A percentile compares a stretch with the other conserved stretches of the same genome.
phyloP scores from a whole-genome alignment of 2,113 vertebrate genomes.

The Gymnorhina tibicen region DNA sequence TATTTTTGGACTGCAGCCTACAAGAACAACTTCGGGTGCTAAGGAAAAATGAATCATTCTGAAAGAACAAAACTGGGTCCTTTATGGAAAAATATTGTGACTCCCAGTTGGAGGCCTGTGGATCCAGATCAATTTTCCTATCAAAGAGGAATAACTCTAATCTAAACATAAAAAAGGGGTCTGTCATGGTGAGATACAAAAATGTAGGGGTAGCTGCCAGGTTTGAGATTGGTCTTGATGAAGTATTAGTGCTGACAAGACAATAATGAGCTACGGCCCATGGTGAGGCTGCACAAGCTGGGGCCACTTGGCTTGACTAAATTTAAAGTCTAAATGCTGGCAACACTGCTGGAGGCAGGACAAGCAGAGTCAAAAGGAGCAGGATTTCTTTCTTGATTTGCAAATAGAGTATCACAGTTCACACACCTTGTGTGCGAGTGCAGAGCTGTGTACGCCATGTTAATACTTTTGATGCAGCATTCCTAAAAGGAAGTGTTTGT shows the following conservation, averaged over 20 bases:
- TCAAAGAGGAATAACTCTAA: not conserved
- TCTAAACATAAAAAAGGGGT: not conserved
- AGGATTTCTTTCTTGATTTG: not conserved
- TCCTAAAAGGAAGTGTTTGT: conserved; percentile 59
- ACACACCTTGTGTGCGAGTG: not conserved
- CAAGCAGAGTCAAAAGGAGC: not conserved
- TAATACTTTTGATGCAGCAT: conserved; percentile 43
- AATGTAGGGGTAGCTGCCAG: not conserved
- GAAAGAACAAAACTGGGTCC: not conserved
- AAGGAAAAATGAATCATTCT: not conserved
- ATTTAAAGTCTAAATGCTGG: not conserved
- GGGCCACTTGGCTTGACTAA: not conserved
- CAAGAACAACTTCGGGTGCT: not conserved
- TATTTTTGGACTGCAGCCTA: not conserved
- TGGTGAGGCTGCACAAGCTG: not conserved
- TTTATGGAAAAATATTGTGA: not conserved
- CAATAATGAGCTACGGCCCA: not conserved
- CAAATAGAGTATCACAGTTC: not conserved
- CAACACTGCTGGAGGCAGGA: not conserved
- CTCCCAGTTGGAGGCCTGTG: not conserved
- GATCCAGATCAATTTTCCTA: not conserved
- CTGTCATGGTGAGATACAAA: not conserved
- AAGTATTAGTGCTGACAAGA: not conserved
- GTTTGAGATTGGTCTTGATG: not conserved
- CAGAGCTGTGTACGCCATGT: not conserved